These are phyloP conservation scores for Sinocyclocheilus grahami DNA, from an alignment of 2,113 vertebrate species.

Conservation along the genomic window DNA sequence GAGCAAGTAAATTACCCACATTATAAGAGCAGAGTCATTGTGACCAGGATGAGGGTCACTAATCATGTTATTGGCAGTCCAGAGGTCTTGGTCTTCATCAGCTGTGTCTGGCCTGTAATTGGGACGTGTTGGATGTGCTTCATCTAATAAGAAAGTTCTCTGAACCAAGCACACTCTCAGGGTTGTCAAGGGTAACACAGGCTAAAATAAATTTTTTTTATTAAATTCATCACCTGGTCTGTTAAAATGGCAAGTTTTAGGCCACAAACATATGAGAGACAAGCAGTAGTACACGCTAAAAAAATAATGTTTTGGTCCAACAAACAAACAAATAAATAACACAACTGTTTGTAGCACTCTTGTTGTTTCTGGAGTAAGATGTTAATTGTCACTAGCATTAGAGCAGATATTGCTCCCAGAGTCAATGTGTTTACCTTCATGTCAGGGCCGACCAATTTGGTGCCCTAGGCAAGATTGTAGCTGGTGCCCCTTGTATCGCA, in stretches of 20 bases:
- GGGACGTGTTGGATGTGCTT: neutral
- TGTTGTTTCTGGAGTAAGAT: too few relatives aligned
- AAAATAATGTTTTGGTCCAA: neutral
- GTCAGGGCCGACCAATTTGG: neutral
- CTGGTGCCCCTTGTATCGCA: neutral
- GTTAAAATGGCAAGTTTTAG: neutral
- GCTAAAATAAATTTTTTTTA: neutral
- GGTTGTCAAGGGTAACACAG: neutral
- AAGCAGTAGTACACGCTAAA: neutral
- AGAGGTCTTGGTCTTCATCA: neutral
- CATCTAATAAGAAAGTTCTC: neutral
- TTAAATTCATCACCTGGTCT: neutral
- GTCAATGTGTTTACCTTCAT: too few relatives aligned
- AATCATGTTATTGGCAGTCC: slow-evolving; percentile 27
- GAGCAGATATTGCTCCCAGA: too few relatives aligned
- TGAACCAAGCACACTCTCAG: neutral
- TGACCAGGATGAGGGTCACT: slow-evolving; percentile 3
- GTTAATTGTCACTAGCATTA: too few relatives aligned
- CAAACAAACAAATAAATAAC: too few relatives aligned
- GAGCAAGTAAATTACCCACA: neutral
- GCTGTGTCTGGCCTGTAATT: neutral
- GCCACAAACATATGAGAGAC: neutral
- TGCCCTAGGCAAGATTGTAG: neutral
- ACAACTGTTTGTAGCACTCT: too few relatives aligned
- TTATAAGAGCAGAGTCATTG: neutral